Evolutionary conservation across 2,888 invertebrate species (phyloP).

Genomic region (Drosophila hamatofila): DNA sequence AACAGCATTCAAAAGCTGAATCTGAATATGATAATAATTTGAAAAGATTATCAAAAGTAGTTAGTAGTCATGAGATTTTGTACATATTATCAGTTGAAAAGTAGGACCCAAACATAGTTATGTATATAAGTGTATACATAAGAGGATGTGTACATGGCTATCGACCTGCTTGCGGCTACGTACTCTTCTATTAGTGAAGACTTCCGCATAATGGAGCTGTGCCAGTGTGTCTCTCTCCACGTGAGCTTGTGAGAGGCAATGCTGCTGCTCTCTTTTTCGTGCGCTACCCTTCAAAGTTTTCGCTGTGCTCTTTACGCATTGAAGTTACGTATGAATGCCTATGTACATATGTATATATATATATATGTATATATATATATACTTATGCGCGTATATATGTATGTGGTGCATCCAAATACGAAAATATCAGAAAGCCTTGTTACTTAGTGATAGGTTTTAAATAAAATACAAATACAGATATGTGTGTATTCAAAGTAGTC

Average conservation of each 20-base stretch:
- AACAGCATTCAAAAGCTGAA: background rate
- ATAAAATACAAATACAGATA: background rate
- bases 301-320: slow-evolving; percentile 10
- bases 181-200: slow-evolving; percentile 20
- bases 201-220: slow-evolving; percentile 32
- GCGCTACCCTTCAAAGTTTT: slow-evolving; percentile 27
- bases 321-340: slow-evolving; percentile 21
- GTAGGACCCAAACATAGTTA: background rate
- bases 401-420: background rate
- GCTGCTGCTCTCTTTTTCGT: slow-evolving; percentile 7
- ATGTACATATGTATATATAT: background rate
- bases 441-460: background rate
- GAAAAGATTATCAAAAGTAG: background rate
- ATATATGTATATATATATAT: slow-evolving; percentile 6
- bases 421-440: background rate
- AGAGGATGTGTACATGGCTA: slow-evolving; percentile 15
- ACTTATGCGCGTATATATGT: background rate
- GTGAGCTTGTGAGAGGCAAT: slow-evolving; percentile 15
- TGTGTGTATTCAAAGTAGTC: slow-evolving; percentile 1
- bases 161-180: slow-evolving; percentile 34
- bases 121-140: background rate
- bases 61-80: background rate
- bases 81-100: background rate
- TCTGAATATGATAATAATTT: background rate
- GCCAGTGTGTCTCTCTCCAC: slow-evolving; percentile 17